phyloP scores from a whole-genome alignment of 2,888 invertebrate species.

The Drosophila borborema region DNA sequence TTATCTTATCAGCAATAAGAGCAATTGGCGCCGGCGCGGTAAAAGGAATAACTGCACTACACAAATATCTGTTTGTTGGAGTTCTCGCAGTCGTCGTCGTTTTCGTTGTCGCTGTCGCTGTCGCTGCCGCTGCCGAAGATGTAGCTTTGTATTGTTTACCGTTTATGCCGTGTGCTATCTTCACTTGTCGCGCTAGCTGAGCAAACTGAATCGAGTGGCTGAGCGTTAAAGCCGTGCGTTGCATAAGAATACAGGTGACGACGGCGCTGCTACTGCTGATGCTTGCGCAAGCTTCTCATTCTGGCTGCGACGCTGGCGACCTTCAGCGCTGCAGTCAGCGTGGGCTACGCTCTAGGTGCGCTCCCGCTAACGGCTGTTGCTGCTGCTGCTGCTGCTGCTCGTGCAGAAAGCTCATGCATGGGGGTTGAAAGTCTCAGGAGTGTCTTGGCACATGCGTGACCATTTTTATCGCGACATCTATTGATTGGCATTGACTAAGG shows the following conservation, averaged over 20 bases:
- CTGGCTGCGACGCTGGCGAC: constrained; percentile 56
- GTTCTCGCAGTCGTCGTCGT: not conserved
- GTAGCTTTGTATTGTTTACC: constrained; percentile 29
- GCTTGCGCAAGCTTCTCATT: constrained; percentile 66
- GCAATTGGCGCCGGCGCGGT: constrained; percentile 50
- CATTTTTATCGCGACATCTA: constrained; percentile 63
- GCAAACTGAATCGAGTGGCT: constrained; percentile 66
- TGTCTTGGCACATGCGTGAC: constrained; percentile 67
- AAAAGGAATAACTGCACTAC: constrained; percentile 45
- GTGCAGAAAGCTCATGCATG: constrained; percentile 48
- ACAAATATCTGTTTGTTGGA: constrained; percentile 25
- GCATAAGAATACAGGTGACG: constrained; percentile 70
- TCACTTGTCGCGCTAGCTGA: constrained; percentile 69
- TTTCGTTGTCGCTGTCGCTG: not conserved
- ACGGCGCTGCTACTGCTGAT: constrained; percentile 22
- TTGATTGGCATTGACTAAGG: constrained; percentile 60
- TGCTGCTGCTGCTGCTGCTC: constrained; percentile 22
- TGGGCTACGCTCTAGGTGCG: constrained; percentile 50
- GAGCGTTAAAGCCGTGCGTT: constrained; percentile 53
- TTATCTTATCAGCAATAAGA: constrained; percentile 58
- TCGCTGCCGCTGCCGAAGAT: no score
- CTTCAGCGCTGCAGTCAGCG: constrained; percentile 43
- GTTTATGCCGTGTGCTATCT: constrained; percentile 61
- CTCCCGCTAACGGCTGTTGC: constrained; percentile 31
- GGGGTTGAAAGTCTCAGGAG: constrained; percentile 57